Conservation (phyloP, 2,113 vertebrate species). For the Albula goreensis region DNA sequence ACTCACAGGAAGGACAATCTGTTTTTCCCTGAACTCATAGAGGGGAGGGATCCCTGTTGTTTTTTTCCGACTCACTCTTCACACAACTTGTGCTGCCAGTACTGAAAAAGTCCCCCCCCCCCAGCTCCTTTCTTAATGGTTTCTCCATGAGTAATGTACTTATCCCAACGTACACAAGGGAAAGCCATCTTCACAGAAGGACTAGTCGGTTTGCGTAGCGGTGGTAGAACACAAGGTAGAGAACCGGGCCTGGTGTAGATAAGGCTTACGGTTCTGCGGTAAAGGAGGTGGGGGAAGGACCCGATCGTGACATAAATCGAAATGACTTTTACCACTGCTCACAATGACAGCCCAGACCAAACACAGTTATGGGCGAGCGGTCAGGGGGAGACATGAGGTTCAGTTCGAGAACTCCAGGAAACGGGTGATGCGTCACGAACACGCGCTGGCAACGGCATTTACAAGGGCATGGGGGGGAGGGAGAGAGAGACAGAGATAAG, state of each 20-base stretch:
- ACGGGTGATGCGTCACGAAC: background rate
- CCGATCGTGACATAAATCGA: background rate
- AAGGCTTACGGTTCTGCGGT: background rate
- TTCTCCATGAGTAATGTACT: constrained; percentile 23
- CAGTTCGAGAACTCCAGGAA: background rate
- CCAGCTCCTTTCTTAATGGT: constrained; percentile 5
- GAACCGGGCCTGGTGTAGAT: background rate
- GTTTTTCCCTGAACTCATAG: constrained; percentile 11
- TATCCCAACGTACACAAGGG: background rate
- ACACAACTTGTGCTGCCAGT: constrained; percentile 41
- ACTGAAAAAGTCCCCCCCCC: constrained; percentile 1
- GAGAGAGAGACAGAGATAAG: no score
- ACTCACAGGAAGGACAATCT: background rate
- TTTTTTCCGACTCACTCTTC: constrained; percentile 29
- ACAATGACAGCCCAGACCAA: background rate
- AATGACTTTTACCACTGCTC: background rate
- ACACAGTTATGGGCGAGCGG: background rate
- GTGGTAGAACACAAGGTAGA: background rate
- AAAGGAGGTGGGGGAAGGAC: background rate
- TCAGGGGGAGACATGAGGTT: background rate
- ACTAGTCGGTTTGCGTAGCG: background rate
- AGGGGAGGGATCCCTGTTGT: constrained; percentile 18
- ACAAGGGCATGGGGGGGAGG: background rate
- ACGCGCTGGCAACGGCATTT: background rate
- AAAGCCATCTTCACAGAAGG: background rate